Evolutionary conservation across 2,797 vertebrate genomes (phyloP).

Genomic region (Coluber constrictor): DNA sequence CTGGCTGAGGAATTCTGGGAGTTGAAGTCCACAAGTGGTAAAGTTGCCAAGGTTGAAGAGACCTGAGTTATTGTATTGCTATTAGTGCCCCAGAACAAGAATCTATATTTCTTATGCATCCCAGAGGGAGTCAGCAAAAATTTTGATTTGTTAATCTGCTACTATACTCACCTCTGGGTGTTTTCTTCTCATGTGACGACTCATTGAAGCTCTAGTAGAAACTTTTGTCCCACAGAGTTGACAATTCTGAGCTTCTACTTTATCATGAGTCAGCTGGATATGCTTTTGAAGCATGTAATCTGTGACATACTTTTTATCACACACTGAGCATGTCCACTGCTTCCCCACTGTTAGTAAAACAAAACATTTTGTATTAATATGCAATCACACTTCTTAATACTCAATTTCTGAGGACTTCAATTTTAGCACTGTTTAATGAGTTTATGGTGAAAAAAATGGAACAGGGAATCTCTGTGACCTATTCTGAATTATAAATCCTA

Average conservation of each 20-base stretch:
- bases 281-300: constrained; percentile 99
- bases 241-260: constrained; percentile 96
- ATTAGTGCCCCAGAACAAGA: background rate
- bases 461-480: background rate
- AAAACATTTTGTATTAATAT: constrained; percentile 12
- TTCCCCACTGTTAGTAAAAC: constrained; percentile 84
- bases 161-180: constrained; percentile 85
- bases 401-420: background rate
- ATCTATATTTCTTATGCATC: background rate
- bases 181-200: constrained; percentile 92
- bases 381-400: background rate
- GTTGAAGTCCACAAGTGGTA: background rate
- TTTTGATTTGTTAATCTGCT: background rate
- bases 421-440: background rate
- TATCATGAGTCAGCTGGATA: constrained; percentile 94
- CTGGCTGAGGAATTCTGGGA: background rate
- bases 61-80: background rate
- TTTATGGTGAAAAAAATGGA: background rate
- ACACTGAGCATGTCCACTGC: constrained; percentile 91
- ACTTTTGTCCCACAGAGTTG: constrained; percentile 96
- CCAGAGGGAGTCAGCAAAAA: background rate
- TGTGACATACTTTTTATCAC: constrained; percentile 96
- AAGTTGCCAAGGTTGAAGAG: background rate
- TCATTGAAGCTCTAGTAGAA: constrained; percentile 96
- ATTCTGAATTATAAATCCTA: background rate